Percentiles rank a stretch among this genome's conserved stretches.
Evolutionary conservation across 2,113 vertebrate genomes (phyloP).

Genomic region (Ailurus styani): DNA sequence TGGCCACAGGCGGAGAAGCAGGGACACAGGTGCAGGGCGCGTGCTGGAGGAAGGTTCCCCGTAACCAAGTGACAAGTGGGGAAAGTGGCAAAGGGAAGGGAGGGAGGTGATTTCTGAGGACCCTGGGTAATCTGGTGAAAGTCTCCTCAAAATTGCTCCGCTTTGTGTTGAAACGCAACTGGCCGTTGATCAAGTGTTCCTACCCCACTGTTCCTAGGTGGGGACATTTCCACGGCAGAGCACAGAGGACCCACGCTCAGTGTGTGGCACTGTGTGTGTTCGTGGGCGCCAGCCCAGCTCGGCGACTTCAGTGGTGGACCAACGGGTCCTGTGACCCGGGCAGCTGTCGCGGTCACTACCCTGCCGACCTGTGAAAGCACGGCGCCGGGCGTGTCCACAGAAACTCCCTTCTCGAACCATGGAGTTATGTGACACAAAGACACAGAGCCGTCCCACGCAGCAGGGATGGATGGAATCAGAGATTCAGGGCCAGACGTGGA

Average conservation of each 20-base stretch:
- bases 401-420: not conserved
- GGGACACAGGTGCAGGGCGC: not conserved
- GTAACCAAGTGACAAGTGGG: rapidly evolving
- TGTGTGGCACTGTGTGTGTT: not conserved
- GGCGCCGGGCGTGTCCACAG: rapidly evolving
- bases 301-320: rapidly evolving
- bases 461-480: rapidly evolving
- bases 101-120: not conserved
- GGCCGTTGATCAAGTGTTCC: too few relatives aligned
- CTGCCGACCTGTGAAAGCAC: rapidly evolving
- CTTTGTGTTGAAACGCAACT: not conserved
- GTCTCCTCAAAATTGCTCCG: rapidly evolving
- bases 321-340: rapidly evolving
- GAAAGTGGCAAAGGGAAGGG: too few relatives aligned
- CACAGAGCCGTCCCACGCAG: rapidly evolving
- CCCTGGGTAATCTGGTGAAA: not conserved
- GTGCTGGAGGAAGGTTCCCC: not conserved
- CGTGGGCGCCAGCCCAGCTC: rapidly evolving
- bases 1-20: rapidly evolving
- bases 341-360: rapidly evolving
- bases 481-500: rapidly evolving
- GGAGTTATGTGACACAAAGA: rapidly evolving
- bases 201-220: too few relatives aligned
- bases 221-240: rapidly evolving
- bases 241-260: rapidly evolving